Conservation (phyloP, 2,888 invertebrate genomes). For the Liopterus haemorrhoidalis region DNA sequence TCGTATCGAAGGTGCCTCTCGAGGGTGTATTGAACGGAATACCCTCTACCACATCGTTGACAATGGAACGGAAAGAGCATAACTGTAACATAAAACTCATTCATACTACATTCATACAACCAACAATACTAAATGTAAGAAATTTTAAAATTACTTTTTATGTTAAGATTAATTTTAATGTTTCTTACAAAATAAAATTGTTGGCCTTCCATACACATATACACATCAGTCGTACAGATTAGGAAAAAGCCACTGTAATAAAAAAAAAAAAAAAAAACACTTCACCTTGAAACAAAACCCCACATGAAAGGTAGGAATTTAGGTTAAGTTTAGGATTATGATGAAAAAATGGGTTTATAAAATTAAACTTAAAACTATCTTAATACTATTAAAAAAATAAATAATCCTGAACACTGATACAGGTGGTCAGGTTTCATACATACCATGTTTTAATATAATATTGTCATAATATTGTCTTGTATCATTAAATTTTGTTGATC, state of each 20-base stretch:
- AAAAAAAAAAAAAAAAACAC: neutral
- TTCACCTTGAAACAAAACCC: slow-evolving; percentile 15
- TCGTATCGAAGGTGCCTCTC: slow-evolving; percentile 54
- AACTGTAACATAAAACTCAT: slow-evolving; percentile 26
- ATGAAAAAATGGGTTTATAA: neutral
- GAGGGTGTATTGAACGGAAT: slow-evolving; percentile 54
- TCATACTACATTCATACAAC: slow-evolving; percentile 25
- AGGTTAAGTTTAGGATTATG: neutral
- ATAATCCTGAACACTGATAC: slow-evolving; percentile 20
- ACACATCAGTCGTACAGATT: slow-evolving; percentile 14
- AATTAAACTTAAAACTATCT: slow-evolving; percentile 1
- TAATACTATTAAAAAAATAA: slow-evolving; percentile 7
- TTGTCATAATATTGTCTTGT: slow-evolving; percentile 7
- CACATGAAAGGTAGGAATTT: slow-evolving; percentile 7
- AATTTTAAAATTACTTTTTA: slow-evolving; percentile 18
- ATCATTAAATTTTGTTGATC: slow-evolving; percentile 15
- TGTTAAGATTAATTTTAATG: slow-evolving; percentile 8
- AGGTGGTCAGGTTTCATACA: slow-evolving; percentile 19
- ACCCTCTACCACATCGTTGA: slow-evolving; percentile 53
- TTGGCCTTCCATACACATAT: slow-evolving; percentile 29
- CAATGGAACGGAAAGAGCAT: slow-evolving; percentile 43
- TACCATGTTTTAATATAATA: slow-evolving; percentile 2
- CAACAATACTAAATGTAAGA: slow-evolving; percentile 26
- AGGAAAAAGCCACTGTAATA: slow-evolving; percentile 10
- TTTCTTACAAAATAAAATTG: slow-evolving; percentile 18